Evolutionary conservation across 2,888 invertebrate species (phyloP), one percentile per base, ranked within the genome.

Genomic region (Nebria brevicollis): DNA sequence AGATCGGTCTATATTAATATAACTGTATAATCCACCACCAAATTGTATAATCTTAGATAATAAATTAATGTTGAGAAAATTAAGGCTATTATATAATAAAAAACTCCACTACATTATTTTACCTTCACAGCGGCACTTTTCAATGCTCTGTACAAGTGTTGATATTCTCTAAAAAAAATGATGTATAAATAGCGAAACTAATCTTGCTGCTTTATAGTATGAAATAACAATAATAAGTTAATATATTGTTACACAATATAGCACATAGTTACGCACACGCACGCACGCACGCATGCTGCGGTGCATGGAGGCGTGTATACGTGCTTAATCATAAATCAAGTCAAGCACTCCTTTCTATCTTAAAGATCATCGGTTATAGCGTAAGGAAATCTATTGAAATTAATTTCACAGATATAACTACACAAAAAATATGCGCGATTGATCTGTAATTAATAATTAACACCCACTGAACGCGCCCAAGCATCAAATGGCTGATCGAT

Each of bases 371-470:
- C 34, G 70, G 34, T 13, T 11, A 6, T 70, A 26, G 13, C 34
- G 25, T 26, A 25, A 26, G 70, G 25, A 70, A 25, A 25, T 8
- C 66, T 25, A 25, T 66, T 66, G 70, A 70, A 15, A 70, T 70
- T 70, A 70, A 70, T 70, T 70, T 70, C 25, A 26, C 1, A 11
- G 54, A 54, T 54, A 54, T 54, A 54, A 54, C 54, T 5, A 54
- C 54, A 54, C 54, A 54, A 54, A 54, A 54, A 70, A 70, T 70
- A 77, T 77, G 10, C 10, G 25, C 68, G 70, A 77, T 70, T 77
- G 43, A 70, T 77, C 43, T 70, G 43, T 77, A 77, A 77, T 77
- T 77, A 77, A 68, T 77, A 68, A 76, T 76, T 77, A 25, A 64
- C 75, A 75, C 75, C 54, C 75, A 75, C 26, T 25, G 64, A 64